Conservation (phyloP, 2,888 invertebrate genomes). For the Sesamia inferens region DNA sequence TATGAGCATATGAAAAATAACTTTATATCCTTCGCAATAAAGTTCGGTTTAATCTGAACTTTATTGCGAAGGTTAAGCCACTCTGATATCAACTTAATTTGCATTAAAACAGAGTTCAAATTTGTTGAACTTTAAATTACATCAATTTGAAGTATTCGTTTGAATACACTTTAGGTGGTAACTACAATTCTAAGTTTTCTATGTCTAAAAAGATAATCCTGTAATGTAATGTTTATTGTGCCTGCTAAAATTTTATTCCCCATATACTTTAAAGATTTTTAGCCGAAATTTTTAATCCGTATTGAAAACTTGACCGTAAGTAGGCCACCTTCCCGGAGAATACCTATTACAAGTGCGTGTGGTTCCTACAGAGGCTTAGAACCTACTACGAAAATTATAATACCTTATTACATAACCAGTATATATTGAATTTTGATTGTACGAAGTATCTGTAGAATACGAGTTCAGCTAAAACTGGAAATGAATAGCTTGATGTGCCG, state of each 20-base stretch:
- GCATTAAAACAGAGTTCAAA: no score
- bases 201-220: background rate
- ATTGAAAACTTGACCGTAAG: background rate
- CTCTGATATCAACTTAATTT: no score
- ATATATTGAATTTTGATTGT: background rate
- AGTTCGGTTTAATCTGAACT: no score
- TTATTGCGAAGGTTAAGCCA: no score
- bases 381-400: background rate
- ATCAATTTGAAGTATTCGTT: no score
- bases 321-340: background rate
- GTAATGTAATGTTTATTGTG: background rate
- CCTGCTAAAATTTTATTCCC: background rate
- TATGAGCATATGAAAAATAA: no score
- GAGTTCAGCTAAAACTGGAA: background rate
- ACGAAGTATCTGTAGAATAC: background rate
- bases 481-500: background rate
- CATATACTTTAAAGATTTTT: background rate
- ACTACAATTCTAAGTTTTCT: background rate
- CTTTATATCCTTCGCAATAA: no score
- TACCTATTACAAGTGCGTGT: background rate
- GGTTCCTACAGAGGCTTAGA: background rate
- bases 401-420: background rate
- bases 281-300: background rate
- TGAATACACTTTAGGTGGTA: no score
- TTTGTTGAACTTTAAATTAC: no score